These are phyloP conservation scores for Myrmophylax atrothorax DNA, from an alignment of 2,113 vertebrate genomes.

Conservation along the genomic window DNA sequence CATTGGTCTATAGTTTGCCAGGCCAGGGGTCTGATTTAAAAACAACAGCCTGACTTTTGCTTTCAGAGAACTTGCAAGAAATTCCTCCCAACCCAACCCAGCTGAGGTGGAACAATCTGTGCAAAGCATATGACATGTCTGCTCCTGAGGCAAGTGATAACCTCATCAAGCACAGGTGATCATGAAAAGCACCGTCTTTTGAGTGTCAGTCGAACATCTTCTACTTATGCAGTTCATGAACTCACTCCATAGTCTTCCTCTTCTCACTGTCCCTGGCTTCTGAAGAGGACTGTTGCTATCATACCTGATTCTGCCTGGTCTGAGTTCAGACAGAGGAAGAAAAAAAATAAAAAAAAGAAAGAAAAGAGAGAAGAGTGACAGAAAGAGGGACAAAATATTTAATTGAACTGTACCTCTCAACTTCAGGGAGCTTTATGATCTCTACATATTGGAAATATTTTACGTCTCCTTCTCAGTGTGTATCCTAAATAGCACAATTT, in stretches of 20 bases:
- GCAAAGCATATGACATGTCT: not conserved
- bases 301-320: not conserved
- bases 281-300: not conserved
- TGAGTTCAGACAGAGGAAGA: not conserved
- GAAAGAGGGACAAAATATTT: not conserved
- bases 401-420: not conserved
- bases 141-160: not conserved
- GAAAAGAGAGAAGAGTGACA: rapidly evolving
- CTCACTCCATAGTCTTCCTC: not conserved
- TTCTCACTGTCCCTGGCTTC: not conserved
- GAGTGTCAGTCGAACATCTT: not conserved
- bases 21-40: not conserved
- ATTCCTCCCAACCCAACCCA: not conserved
- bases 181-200: not conserved
- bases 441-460: not conserved
- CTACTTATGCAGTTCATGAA: not conserved
- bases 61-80: not conserved
- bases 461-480: not conserved
- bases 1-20: not conserved
- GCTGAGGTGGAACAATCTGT: not conserved
- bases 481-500: not conserved
- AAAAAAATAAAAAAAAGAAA: not conserved
- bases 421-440: not conserved
- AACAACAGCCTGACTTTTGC: not conserved
- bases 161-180: not conserved